phyloP scores from a whole-genome alignment of 2,888 invertebrate species.

The Latrodectus elegans region DNA sequence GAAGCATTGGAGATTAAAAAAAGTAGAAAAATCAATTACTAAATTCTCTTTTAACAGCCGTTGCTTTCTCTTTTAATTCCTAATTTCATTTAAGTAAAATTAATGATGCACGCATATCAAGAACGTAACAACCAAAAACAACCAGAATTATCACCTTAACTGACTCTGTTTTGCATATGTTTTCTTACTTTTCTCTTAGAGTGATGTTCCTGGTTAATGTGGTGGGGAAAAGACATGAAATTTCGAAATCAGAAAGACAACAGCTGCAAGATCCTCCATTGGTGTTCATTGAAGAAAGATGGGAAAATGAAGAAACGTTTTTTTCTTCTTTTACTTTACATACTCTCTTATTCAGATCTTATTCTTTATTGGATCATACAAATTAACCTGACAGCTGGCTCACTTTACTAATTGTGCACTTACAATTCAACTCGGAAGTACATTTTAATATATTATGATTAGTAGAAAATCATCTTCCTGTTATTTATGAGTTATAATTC shows the following conservation, averaged over 20 bases:
- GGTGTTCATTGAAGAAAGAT: not conserved
- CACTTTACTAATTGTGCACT: constrained; percentile 12
- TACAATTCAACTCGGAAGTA: constrained; percentile 1
- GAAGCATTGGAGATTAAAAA: too few relatives aligned
- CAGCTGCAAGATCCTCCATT: not conserved
- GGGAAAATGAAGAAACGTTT: not conserved
- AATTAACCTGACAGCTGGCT: not conserved
- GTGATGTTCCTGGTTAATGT: not conserved
- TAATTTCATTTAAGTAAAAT: not conserved
- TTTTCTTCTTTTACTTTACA: not conserved
- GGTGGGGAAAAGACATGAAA: not conserved
- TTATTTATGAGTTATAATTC: not conserved
- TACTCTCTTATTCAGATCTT: not conserved
- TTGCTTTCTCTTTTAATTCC: not conserved
- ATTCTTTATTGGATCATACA: not conserved
- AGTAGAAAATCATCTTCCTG: not conserved
- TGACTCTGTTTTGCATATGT: not conserved
- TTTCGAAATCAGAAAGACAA: not conserved
- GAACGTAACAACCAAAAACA: not conserved
- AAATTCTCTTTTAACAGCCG: not conserved
- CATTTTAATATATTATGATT: not conserved
- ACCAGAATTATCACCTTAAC: not conserved
- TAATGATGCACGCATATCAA: not conserved
- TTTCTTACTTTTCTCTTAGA: not conserved
- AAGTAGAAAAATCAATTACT: not conserved